A percentile compares a stretch with the other conserved stretches of the same genome.
Evolutionary conservation across 2,888 invertebrate species (phyloP).

Genomic region (Drosophila austrosaltans): DNA sequence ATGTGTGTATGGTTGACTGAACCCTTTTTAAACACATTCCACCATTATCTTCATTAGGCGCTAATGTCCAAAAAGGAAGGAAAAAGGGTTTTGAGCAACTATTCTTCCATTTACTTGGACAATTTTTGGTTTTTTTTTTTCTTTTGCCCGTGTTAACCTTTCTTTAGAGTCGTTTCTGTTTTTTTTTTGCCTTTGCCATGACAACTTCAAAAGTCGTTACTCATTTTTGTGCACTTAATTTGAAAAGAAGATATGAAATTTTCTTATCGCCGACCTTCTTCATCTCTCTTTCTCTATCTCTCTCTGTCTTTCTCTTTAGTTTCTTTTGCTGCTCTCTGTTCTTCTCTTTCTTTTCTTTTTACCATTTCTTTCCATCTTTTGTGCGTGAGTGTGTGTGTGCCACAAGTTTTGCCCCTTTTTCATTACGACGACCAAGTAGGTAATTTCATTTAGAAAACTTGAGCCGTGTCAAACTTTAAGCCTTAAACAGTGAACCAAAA

Average conservation of each 20-base stretch:
- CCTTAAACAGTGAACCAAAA: constrained; percentile 52
- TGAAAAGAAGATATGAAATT: constrained; percentile 66
- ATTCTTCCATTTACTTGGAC: constrained; percentile 17
- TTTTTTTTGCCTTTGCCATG: constrained; percentile 42
- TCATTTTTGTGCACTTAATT: constrained; percentile 78
- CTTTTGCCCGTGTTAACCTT: constrained; percentile 43
- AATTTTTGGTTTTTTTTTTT: constrained; percentile 44
- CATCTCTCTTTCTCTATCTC: not conserved
- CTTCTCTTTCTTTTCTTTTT: constrained; percentile 14
- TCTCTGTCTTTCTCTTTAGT: constrained; percentile 7
- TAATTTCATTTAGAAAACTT: constrained; percentile 80
- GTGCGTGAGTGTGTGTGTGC: constrained; percentile 8
- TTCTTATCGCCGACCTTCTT: constrained; percentile 52
- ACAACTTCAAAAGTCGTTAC: constrained; percentile 78
- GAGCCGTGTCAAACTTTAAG: constrained; percentile 78
- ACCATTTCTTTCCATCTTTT: no score
- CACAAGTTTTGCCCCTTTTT: constrained; percentile 65
- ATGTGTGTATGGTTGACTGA: constrained; percentile 30
- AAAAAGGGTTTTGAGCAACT: constrained; percentile 45
- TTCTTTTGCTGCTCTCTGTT: not conserved
- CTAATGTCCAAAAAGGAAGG: constrained; percentile 48
- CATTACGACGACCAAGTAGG: constrained; percentile 65
- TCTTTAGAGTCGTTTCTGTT: not conserved
- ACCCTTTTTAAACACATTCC: constrained; percentile 58
- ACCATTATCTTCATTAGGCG: constrained; percentile 79